Percentiles rank a stretch among this genome's conserved stretches.
Evolutionary conservation across 2,797 vertebrate genomes (phyloP).

Genomic region (Anguilla megastoma): DNA sequence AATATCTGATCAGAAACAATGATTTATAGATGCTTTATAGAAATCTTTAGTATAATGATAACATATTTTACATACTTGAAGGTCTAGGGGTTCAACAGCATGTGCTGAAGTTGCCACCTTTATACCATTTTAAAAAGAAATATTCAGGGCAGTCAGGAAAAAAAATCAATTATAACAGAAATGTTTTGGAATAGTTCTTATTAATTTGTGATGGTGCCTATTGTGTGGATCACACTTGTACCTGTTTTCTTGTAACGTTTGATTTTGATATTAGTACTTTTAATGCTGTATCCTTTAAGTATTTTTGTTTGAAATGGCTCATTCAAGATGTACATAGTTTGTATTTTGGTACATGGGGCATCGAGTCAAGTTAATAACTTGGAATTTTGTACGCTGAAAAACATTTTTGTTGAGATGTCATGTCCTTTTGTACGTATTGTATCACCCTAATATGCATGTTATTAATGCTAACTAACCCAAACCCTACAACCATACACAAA

Average conservation of each 20-base stretch:
- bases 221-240: slow-evolving; percentile 8
- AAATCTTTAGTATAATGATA: background rate
- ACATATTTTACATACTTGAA: background rate
- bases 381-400: slow-evolving; percentile 12
- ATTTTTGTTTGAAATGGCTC: slow-evolving; percentile 20
- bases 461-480: slow-evolving; percentile 12
- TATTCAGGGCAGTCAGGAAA: background rate
- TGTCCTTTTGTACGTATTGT: slow-evolving; percentile 22
- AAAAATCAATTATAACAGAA: background rate
- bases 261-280: slow-evolving; percentile 1
- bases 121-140: background rate
- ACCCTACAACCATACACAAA: slow-evolving; percentile 6
- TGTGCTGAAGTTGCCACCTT: background rate
- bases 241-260: slow-evolving; percentile 7
- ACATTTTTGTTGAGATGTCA: slow-evolving; percentile 23
- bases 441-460: slow-evolving; percentile 16
- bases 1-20: background rate
- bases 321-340: slow-evolving; percentile 23
- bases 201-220: background rate
- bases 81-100: background rate
- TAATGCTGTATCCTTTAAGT: background rate
- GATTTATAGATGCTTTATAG: background rate
- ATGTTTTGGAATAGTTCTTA: background rate
- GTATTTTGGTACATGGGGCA: slow-evolving; percentile 23
- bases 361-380: slow-evolving; percentile 23